Conservation (phyloP, 2,797 vertebrate genomes). For the Toxotes lorentzi region DNA sequence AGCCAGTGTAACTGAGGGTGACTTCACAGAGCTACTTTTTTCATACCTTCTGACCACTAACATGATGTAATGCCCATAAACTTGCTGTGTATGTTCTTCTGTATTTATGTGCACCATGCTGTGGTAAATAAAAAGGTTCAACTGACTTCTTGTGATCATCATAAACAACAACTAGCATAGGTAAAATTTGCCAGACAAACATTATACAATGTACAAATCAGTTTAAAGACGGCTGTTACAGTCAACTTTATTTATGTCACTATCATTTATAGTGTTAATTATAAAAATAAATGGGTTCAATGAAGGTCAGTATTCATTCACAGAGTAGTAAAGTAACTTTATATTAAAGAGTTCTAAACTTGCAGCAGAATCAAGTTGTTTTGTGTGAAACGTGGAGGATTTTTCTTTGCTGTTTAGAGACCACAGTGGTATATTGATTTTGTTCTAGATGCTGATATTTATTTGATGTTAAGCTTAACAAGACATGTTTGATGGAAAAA, state of each 20-base stretch:
- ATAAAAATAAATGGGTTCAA: neutral
- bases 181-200: neutral
- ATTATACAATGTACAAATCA: neutral
- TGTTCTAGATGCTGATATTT: too few species aligned
- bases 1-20: neutral
- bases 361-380: too few species aligned
- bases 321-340: too few species aligned
- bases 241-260: neutral
- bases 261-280: neutral
- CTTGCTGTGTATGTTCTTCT: slow-evolving; percentile 2
- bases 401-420: too few species aligned
- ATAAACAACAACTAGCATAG: neutral
- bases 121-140: neutral
- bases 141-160: neutral
- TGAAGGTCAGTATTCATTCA: neutral
- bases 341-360: neutral
- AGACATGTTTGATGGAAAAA: too few species aligned
- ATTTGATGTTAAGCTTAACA: too few species aligned
- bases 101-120: neutral
- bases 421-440: too few species aligned
- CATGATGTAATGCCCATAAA: slow-evolving; percentile 57
- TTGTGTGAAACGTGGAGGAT: too few species aligned
- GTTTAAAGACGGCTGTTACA: neutral
- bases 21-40: slow-evolving; percentile 29
- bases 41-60: slow-evolving; percentile 26